These are phyloP conservation scores for Sebastes oblongus DNA, from an alignment of 2,797 vertebrate species.

Conservation along the genomic window DNA sequence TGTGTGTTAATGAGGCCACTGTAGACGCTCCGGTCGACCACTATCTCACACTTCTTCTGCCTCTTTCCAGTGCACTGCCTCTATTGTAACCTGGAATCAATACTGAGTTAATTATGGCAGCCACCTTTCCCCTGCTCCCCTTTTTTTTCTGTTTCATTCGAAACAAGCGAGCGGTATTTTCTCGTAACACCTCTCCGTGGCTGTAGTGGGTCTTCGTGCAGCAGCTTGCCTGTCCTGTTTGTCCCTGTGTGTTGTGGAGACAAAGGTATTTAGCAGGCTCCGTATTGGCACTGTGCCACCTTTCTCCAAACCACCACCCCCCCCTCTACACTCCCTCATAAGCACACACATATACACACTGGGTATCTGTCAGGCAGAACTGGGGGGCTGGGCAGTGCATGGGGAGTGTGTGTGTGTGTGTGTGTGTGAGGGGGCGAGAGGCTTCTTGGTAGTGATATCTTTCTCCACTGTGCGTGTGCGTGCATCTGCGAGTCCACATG, in stretches of 20 bases:
- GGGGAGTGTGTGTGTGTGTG: constrained; percentile 27
- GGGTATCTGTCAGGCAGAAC: constrained; percentile 72
- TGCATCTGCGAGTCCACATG: constrained; percentile 51
- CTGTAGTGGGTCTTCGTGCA: constrained; percentile 49
- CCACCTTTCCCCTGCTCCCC: constrained; percentile 49
- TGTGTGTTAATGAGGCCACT: constrained; percentile 71
- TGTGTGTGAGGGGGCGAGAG: constrained; percentile 4
- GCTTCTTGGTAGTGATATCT: constrained; percentile 56
- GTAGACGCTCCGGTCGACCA: constrained; percentile 56
- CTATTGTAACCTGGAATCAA: constrained; percentile 72
- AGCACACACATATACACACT: constrained; percentile 57
- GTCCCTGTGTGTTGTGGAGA: constrained; percentile 67
- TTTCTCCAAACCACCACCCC: constrained; percentile 65
- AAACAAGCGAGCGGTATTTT: constrained; percentile 40
- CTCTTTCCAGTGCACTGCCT: constrained; percentile 50
- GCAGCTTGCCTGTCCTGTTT: constrained; percentile 66
- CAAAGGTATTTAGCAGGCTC: constrained; percentile 81
- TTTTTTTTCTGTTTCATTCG: constrained; percentile 15
- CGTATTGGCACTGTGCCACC: constrained; percentile 77
- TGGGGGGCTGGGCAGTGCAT: constrained; percentile 52
- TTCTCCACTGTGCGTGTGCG: constrained; percentile 46
- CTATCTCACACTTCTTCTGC: constrained; percentile 55
- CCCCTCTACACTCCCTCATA: constrained; percentile 17
- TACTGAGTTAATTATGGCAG: constrained; percentile 75
- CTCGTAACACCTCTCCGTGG: constrained; percentile 30